Conservation (phyloP, 2,888 invertebrate species). For the Mythimna ferrago region DNA sequence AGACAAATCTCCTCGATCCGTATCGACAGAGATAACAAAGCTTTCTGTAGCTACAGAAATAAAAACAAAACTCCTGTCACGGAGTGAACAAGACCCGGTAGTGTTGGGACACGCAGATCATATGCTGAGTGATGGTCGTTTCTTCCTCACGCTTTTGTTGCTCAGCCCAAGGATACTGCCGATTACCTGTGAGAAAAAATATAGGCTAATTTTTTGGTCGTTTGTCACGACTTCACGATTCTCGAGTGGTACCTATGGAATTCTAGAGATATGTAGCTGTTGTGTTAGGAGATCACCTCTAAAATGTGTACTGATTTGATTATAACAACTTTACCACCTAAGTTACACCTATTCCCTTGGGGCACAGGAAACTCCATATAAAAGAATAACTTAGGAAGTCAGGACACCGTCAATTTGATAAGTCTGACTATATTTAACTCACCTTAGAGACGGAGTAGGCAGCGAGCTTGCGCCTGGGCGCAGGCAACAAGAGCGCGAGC, state of each 20-base stretch:
- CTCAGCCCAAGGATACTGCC: slow-evolving; percentile 95
- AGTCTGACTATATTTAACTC: slow-evolving; percentile 21
- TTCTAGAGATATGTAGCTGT: background rate
- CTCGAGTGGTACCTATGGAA: background rate
- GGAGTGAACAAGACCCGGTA: slow-evolving; percentile 82
- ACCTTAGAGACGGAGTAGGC: slow-evolving; percentile 95
- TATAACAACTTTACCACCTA: too few relatives aligned
- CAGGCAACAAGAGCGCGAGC: slow-evolving; percentile 92
- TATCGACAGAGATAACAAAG: slow-evolving; percentile 77
- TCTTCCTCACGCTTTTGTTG: slow-evolving; percentile 94
- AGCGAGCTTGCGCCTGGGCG: slow-evolving; percentile 93
- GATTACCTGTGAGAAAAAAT: slow-evolving; percentile 86
- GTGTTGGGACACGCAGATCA: slow-evolving; percentile 81
- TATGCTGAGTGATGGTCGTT: slow-evolving; percentile 95
- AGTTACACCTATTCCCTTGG: too few relatives aligned
- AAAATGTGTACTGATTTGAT: background rate
- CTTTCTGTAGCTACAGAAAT: slow-evolving; percentile 80
- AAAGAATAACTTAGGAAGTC: too few relatives aligned
- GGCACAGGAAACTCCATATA: background rate
- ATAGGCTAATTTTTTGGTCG: background rate
- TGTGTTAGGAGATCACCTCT: background rate
- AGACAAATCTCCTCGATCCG: slow-evolving; percentile 75
- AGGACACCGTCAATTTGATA: background rate
- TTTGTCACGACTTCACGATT: slow-evolving; percentile 4
- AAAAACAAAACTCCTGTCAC: slow-evolving; percentile 84